phyloP scores from a whole-genome alignment of 1,140 invertebrate genomes.

The Lordiphosa mommai region DNA sequence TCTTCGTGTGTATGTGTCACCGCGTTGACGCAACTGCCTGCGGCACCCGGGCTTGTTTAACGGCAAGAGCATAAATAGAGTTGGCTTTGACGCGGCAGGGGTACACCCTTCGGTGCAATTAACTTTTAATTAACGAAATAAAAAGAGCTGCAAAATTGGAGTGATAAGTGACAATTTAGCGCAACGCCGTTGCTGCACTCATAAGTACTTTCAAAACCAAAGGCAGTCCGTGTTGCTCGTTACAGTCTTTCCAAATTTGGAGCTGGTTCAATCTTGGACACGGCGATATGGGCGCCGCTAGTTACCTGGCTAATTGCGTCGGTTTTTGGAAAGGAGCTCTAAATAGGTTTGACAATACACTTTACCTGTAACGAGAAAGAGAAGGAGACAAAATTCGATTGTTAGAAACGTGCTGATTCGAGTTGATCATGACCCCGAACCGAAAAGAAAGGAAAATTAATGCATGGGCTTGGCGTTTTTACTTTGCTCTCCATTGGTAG shows the following conservation, averaged over 20 bases:
- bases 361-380: conserved; percentile 12
- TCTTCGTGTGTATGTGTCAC: background rate
- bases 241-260: conserved; percentile 17
- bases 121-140: conserved; percentile 14
- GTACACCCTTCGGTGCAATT: conserved; percentile 9
- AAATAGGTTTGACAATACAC: conserved; percentile 7
- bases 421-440: background rate
- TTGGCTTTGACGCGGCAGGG: background rate
- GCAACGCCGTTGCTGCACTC: conserved; percentile 1
- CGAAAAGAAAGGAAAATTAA: background rate
- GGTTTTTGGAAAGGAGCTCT: conserved; percentile 3
- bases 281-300: background rate
- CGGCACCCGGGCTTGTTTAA: background rate
- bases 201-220: conserved; percentile 2
- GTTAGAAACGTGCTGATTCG: conserved; percentile 6
- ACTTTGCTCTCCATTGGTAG: background rate
- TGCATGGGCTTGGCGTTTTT: conserved; percentile 2
- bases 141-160: conserved; percentile 6
- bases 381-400: background rate
- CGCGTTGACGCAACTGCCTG: conserved; percentile 11
- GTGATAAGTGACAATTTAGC: conserved; percentile 10
- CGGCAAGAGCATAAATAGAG: no score
- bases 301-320: conserved; percentile 1
- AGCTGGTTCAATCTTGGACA: background rate
- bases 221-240: conserved; percentile 1